Evolutionary conservation across 2,113 vertebrate genomes (phyloP), one percentile per base, ranked within the genome.

Genomic region (Lates calcarifer): DNA sequence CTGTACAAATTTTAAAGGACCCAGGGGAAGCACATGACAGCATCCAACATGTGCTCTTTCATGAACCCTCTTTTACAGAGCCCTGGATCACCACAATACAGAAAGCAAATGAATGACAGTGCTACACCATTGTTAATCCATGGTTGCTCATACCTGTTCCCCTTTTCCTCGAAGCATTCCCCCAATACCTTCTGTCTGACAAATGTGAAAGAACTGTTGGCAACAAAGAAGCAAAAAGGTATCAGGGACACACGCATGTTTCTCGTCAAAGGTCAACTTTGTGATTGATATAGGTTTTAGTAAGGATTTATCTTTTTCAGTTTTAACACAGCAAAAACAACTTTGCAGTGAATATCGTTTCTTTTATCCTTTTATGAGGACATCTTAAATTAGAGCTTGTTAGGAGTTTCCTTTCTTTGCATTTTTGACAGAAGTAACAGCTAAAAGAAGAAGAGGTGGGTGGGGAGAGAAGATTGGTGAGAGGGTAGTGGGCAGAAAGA

Each of bases 181-280:
- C 80, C 57, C 31, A 67, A 22, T 53, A 74, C 77, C 80, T 66
- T 77, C 60, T 62, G 64, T 85, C 77, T 79, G 78, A 75, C 49
- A 74, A 89, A 90, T 90, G 85, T 90, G 87, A 91, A 88, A 73
- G 79, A 87, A 78, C 65, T 81, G 81, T 60, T 77, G 55, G 55
- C 60, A 67, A 85, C 58, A 71, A 72, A 72, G 61, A 81, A 62
- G 82, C 61, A 64, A 55, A 76, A 81, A 41, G 55, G 60, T 77
- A 41, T 88, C 68, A 3, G 74, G 75, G 74, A 83, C 60, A 74
- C 77, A 71, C 63, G 87, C 85, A 79, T 84, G 84, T 78, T 84
- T 74, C 51, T 78, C 12, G 24, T 81, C 66, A 73, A 68, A 65
- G 56, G 51, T 79, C 78, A 51, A 53, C 74, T 74, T 63, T 6